These are phyloP conservation scores for Drosophila mimica DNA, from an alignment of 2,888 invertebrate species.

Conservation along the genomic window DNA sequence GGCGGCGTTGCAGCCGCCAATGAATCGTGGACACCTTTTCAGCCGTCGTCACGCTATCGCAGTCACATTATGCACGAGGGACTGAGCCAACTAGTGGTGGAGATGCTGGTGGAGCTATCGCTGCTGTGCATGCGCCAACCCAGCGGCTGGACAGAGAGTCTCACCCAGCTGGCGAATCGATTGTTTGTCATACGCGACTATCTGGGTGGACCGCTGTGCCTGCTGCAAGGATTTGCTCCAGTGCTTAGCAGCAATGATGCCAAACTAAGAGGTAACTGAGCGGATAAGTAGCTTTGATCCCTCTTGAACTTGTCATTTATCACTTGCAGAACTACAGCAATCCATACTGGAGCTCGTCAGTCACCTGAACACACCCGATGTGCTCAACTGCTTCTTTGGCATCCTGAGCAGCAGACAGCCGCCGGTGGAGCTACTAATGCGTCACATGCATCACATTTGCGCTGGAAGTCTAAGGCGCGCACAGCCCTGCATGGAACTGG, in stretches of 20 bases:
- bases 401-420: constrained; percentile 87
- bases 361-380: constrained; percentile 84
- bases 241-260: constrained; percentile 79
- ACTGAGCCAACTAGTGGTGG: constrained; percentile 82
- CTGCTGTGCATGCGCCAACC: constrained; percentile 80
- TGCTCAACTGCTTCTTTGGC: constrained; percentile 87
- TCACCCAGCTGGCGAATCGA: constrained; percentile 83
- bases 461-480: constrained; percentile 72
- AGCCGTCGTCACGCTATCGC: constrained; percentile 83
- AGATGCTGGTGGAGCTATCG: constrained; percentile 83
- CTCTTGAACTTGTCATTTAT: neutral
- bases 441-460: constrained; percentile 85
- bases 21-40: constrained; percentile 79
- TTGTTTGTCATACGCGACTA: constrained; percentile 84
- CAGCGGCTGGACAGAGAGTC: constrained; percentile 81
- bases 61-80: constrained; percentile 83
- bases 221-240: constrained; percentile 83
- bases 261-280: constrained; percentile 73
- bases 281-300: neutral
- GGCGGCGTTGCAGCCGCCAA: constrained; percentile 47
- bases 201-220: constrained; percentile 83
- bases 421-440: constrained; percentile 87
- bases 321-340: constrained; percentile 87
- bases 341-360: constrained; percentile 88
- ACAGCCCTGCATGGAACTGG: constrained; percentile 82